These are phyloP conservation scores for Argyrosomus regius DNA, from an alignment of 2,797 vertebrate genomes.

Conservation along the genomic window DNA sequence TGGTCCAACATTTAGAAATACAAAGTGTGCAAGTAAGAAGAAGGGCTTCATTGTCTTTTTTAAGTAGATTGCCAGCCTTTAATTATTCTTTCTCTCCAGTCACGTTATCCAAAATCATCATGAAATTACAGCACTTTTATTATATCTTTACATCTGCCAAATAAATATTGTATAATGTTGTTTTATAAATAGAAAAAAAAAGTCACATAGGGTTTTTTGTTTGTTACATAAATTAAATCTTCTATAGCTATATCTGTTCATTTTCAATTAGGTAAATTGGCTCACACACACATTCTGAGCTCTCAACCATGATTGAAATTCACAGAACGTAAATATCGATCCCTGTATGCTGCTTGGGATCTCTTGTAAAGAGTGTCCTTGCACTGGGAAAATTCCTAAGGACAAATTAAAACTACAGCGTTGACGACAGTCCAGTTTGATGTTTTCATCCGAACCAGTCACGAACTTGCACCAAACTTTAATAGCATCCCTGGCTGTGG, in stretches of 20 bases:
- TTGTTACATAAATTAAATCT: constrained; percentile 11
- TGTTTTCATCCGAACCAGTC: constrained; percentile 8
- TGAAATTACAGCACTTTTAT: background rate
- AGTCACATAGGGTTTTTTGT: background rate
- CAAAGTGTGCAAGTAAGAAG: constrained; percentile 32
- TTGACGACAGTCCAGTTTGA: background rate
- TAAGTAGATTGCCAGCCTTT: constrained; percentile 19
- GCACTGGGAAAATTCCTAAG: constrained; percentile 7
- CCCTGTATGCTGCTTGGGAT: constrained; percentile 13
- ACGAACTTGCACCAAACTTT: constrained; percentile 22
- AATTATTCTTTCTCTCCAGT: constrained; percentile 29
- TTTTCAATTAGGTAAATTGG: constrained; percentile 39
- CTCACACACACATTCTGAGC: constrained; percentile 7
- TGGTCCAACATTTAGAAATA: constrained; percentile 28
- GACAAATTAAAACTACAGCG: constrained; percentile 14
- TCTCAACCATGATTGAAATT: constrained; percentile 28
- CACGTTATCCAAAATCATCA: constrained; percentile 13
- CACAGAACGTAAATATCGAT: constrained; percentile 44
- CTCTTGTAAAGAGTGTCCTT: constrained; percentile 15
- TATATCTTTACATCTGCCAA: background rate
- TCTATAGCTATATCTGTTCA: constrained; percentile 12
- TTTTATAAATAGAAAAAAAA: constrained; percentile 8
- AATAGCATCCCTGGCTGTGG: constrained; percentile 28
- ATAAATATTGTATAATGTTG: background rate
- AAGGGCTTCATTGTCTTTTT: constrained; percentile 31